Conservation (phyloP, 2,113 vertebrate genomes). For the Emberiza fucata region DNA sequence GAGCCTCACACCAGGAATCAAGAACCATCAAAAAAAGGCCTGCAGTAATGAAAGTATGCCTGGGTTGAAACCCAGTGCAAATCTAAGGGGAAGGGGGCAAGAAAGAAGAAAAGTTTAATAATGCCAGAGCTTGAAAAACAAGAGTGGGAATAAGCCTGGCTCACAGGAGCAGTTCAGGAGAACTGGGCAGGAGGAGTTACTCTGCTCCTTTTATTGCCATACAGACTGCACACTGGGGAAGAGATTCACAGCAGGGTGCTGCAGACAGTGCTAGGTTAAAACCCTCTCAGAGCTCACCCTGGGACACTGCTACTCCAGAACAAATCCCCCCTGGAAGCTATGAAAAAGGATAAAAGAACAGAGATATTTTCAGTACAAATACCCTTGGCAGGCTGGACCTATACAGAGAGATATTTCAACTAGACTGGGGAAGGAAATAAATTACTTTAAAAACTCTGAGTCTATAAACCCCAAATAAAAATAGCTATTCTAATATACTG, state of each 20-base stretch:
- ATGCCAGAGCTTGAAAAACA: neutral
- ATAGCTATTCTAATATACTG: neutral
- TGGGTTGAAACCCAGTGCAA: neutral
- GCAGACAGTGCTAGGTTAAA: neutral
- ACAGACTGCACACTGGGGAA: neutral
- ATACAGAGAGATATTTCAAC: neutral
- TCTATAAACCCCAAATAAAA: neutral
- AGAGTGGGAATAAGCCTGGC: neutral
- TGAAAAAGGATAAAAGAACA: neutral
- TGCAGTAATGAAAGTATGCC: neutral
- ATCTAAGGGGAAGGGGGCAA: neutral
- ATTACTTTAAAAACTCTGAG: neutral
- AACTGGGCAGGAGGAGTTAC: neutral
- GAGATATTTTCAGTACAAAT: neutral
- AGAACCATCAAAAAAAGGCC: neutral
- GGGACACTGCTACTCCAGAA: neutral
- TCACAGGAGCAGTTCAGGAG: neutral
- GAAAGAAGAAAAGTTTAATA: neutral
- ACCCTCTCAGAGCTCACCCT: neutral
- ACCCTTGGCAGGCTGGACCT: neutral
- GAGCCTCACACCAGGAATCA: neutral
- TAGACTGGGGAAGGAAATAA: neutral
- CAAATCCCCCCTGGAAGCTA: neutral
- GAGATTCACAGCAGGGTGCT: neutral
- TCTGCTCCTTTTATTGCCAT: neutral